Conservation (phyloP, 2,113 vertebrate genomes). For the Puffinus mauretanicus region DNA sequence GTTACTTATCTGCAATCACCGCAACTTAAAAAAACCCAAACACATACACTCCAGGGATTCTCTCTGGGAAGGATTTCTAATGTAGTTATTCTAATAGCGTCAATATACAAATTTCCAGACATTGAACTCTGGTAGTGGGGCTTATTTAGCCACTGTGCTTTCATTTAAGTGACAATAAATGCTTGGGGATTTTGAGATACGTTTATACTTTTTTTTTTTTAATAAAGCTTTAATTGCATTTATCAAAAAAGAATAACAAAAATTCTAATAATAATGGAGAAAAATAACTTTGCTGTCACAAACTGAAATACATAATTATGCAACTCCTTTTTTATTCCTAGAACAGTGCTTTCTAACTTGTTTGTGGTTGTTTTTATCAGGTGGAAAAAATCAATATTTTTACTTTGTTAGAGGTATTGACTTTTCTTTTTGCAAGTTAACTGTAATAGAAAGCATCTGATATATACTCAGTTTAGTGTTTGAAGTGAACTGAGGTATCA, state of each 20-base stretch:
- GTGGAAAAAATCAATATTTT: neutral
- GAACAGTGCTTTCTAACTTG: neutral
- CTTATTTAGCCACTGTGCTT: neutral
- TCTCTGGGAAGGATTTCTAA: neutral
- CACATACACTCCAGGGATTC: neutral
- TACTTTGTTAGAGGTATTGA: slow-evolving; percentile 15
- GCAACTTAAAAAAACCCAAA: neutral
- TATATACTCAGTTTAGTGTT: neutral
- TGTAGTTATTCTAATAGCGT: neutral
- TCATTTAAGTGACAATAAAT: neutral
- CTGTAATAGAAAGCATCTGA: neutral
- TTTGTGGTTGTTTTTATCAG: neutral
- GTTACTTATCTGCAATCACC: neutral
- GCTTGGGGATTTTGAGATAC: neutral
- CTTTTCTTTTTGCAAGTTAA: neutral
- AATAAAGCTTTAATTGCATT: neutral
- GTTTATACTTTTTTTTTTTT: neutral
- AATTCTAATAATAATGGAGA: neutral
- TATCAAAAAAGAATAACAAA: neutral
- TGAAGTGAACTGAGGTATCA: neutral
- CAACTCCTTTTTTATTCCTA: neutral
- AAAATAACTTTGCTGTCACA: neutral
- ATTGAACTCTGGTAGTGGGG: neutral
- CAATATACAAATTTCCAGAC: neutral
- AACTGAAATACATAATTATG: neutral